These are phyloP conservation scores for Motacilla alba DNA, from an alignment of 2,113 vertebrate genomes.

Conservation along the genomic window DNA sequence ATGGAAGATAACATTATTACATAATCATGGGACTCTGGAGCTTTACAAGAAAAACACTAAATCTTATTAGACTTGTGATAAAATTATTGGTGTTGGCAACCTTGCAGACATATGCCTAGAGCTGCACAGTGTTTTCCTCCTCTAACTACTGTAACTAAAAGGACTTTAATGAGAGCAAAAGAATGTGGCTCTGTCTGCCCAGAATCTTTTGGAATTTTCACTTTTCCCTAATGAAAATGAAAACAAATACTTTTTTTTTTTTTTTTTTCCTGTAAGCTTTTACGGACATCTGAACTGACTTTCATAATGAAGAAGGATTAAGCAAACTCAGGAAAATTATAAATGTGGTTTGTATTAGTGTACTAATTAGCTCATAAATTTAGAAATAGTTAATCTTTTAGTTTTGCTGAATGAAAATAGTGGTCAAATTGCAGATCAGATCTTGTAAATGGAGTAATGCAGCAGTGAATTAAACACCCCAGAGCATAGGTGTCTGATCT, in stretches of 20 bases:
- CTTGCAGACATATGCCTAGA: slow-evolving; percentile 34
- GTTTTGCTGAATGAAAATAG: background rate
- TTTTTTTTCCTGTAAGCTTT: background rate
- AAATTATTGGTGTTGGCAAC: slow-evolving; percentile 60
- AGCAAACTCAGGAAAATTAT: slow-evolving; percentile 36
- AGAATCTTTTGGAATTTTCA: slow-evolving; percentile 35
- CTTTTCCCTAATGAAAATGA: slow-evolving; percentile 28
- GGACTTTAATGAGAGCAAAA: slow-evolving; percentile 23
- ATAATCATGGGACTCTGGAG: slow-evolving; percentile 7
- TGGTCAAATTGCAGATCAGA: background rate
- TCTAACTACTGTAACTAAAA: slow-evolving; percentile 48
- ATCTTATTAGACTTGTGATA: slow-evolving; percentile 49
- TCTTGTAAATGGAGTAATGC: background rate
- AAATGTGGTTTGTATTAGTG: slow-evolving; percentile 40
- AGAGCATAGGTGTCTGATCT: slow-evolving; percentile 5
- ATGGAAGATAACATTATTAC: slow-evolving; percentile 38
- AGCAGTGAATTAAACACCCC: slow-evolving; percentile 7
- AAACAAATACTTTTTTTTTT: slow-evolving; percentile 7
- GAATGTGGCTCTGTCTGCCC: slow-evolving; percentile 17
- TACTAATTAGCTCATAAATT: slow-evolving; percentile 47
- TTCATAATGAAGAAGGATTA: slow-evolving; percentile 27
- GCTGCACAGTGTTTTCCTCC: slow-evolving; percentile 17
- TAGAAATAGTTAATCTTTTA: background rate
- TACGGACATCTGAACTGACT: slow-evolving; percentile 34
- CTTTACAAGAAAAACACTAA: slow-evolving; percentile 16